phyloP scores from a whole-genome alignment of 2,797 vertebrate genomes.

The Zalophus californianus region DNA sequence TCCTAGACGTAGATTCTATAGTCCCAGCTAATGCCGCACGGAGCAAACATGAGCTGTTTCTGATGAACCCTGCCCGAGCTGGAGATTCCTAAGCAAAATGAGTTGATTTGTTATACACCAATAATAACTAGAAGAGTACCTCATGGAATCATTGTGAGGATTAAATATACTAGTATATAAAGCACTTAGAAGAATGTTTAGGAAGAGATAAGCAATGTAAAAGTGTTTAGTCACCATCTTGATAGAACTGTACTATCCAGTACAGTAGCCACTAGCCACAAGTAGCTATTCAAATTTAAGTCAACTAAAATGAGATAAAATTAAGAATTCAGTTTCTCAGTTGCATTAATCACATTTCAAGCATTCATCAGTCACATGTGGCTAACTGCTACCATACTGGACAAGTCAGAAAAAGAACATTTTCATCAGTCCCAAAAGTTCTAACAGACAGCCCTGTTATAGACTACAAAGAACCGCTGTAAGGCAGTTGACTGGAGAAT shows the following conservation, averaged over 20 bases:
- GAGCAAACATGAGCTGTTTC: background rate
- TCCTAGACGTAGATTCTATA: background rate
- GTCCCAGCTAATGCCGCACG: background rate
- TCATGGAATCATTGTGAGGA: background rate
- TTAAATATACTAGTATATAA: background rate
- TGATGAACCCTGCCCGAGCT: background rate
- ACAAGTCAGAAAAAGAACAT: background rate
- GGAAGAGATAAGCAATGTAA: background rate
- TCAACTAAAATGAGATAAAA: background rate
- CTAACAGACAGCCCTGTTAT: background rate
- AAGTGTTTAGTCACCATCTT: background rate
- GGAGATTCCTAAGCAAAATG: background rate
- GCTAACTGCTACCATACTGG: background rate
- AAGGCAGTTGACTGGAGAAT: background rate
- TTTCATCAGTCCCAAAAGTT: background rate
- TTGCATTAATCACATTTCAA: background rate
- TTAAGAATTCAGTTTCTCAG: background rate
- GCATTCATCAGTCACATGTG: background rate
- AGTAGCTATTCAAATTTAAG: slow-evolving; percentile 16
- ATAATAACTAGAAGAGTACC: background rate
- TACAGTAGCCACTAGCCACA: background rate
- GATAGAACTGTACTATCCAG: background rate
- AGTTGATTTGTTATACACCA: background rate
- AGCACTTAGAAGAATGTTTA: background rate
- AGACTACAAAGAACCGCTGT: background rate